Percentiles rank a stretch among this genome's conserved stretches.
Conservation (phyloP, 2,888 invertebrate species). For the Polylopha cassiicola region DNA sequence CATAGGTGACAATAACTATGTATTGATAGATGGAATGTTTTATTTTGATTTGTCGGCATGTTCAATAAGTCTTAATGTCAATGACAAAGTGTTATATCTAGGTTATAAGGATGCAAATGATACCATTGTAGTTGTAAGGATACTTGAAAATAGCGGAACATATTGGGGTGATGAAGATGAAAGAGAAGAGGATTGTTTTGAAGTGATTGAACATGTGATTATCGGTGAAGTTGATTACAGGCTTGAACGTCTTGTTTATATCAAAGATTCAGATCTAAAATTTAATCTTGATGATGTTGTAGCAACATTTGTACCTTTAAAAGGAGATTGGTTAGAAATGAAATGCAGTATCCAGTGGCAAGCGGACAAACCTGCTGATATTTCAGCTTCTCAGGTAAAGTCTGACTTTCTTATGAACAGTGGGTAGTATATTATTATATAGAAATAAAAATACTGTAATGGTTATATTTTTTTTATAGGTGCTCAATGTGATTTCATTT, state of each 20-base stretch:
- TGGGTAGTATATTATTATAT: not conserved
- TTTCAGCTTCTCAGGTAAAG: constrained; percentile 59
- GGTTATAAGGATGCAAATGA: constrained; percentile 67
- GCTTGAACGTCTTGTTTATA: constrained; percentile 50
- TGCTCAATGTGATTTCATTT: constrained; percentile 79
- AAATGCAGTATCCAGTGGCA: constrained; percentile 80
- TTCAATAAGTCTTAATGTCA: constrained; percentile 55
- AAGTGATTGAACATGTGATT: constrained; percentile 54
- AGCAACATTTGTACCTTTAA: constrained; percentile 80
- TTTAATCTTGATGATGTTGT: constrained; percentile 79
- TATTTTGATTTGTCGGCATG: constrained; percentile 66
- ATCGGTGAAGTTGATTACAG: constrained; percentile 52
- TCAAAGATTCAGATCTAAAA: constrained; percentile 75
- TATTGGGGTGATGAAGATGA: constrained; percentile 68
- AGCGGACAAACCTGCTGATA: constrained; percentile 67
- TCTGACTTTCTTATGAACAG: not conserved
- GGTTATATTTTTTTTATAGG: constrained; percentile 51
- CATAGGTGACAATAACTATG: constrained; percentile 56
- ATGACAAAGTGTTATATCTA: constrained; percentile 77
- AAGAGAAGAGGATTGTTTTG: constrained; percentile 42
- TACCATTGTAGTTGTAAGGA: constrained; percentile 72
- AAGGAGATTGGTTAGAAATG: constrained; percentile 83
- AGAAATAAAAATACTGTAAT: not conserved
- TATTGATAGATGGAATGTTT: constrained; percentile 78
- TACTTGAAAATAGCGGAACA: constrained; percentile 72